phyloP scores from a whole-genome alignment of 2,888 invertebrate genomes.

The Caenorhabditis angaria region DNA sequence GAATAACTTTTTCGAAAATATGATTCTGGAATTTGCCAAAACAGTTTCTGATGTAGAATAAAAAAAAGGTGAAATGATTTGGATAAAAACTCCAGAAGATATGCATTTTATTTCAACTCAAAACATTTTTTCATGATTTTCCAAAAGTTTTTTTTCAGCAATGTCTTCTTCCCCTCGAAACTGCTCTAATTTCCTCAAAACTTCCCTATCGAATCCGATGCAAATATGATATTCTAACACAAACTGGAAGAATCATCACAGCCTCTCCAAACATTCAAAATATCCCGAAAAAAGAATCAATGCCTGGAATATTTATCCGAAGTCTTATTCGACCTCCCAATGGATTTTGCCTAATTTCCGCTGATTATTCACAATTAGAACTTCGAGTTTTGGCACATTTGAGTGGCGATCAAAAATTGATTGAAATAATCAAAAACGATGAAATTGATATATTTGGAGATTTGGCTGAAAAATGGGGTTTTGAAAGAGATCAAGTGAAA shows the following conservation, averaged over 20 bases:
- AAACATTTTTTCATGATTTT: too few species aligned
- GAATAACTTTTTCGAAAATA: too few species aligned
- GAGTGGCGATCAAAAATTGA: conserved; percentile 79
- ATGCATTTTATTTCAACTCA: too few species aligned
- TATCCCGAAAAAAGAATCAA: conserved; percentile 80
- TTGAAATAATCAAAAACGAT: conserved; percentile 30
- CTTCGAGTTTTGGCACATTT: conserved; percentile 91
- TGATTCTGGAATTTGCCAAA: too few species aligned
- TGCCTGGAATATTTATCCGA: conserved; percentile 30
- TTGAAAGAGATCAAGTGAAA: conserved; percentile 77
- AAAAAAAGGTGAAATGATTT: too few species aligned
- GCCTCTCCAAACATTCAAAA: conserved; percentile 91
- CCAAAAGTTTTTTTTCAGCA: conserved; percentile 11
- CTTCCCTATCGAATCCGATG: background rate
- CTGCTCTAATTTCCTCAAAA: background rate
- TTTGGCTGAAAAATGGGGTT: conserved; percentile 42
- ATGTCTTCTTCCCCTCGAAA: background rate
- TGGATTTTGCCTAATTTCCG: conserved; percentile 81
- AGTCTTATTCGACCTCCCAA: conserved; percentile 27
- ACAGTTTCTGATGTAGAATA: too few species aligned
- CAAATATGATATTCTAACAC: conserved; percentile 10
- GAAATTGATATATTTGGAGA: conserved; percentile 48
- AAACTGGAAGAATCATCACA: conserved; percentile 84
- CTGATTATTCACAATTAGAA: conserved; percentile 96
- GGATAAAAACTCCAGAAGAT: too few species aligned